Evolutionary conservation across 2,113 vertebrate genomes (phyloP).

Genomic region (Hylia prasina): DNA sequence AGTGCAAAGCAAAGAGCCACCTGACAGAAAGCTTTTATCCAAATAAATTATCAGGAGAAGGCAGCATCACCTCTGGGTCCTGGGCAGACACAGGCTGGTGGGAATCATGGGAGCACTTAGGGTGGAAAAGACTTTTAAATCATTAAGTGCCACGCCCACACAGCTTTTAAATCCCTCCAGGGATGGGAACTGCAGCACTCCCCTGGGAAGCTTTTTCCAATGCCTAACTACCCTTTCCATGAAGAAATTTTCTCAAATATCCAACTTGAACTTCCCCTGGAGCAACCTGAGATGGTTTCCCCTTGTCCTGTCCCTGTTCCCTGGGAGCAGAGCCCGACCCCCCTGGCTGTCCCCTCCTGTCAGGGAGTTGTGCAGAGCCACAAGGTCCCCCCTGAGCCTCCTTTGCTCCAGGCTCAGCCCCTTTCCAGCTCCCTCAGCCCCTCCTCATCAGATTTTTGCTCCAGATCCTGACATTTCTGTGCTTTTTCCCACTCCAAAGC

Average conservation of each 20-base stretch:
- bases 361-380: neutral
- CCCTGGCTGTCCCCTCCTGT: rapidly evolving
- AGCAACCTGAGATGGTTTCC: rapidly evolving
- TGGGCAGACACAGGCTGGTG: neutral
- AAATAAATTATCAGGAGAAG: neutral
- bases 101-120: neutral
- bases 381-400: neutral
- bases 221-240: too few species aligned
- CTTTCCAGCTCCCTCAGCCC: neutral
- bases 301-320: neutral
- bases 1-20: neutral
- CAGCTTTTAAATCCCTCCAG: neutral
- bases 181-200: neutral
- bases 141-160: neutral
- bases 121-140: neutral
- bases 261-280: neutral
- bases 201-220: neutral
- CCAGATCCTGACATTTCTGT: neutral
- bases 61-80: neutral
- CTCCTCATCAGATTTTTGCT: neutral
- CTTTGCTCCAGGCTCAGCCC: neutral
- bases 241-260: neutral
- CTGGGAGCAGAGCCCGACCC: neutral
- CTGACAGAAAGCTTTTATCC: neutral
- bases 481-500: neutral